Conservation (phyloP, 1,140 invertebrate genomes). For the Phymorhynchus buccinoides region DNA sequence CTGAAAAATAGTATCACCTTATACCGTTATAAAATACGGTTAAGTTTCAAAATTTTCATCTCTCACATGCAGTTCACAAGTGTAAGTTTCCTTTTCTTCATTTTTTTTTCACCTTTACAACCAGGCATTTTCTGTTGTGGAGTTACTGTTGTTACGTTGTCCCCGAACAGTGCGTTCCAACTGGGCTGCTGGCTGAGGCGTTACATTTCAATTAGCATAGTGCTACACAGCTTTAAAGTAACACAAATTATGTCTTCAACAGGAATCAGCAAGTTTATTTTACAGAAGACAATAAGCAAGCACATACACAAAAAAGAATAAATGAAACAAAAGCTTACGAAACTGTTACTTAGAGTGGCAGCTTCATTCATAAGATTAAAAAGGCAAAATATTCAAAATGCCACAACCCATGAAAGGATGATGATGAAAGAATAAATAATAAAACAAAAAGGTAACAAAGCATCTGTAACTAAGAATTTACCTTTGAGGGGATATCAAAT, state of each 20-base stretch:
- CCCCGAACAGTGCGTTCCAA: not conserved
- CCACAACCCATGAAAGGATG: not conserved
- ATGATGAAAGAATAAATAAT: not conserved
- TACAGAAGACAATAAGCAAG: too few relatives aligned
- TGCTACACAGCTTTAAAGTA: not conserved
- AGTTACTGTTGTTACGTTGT: not conserved
- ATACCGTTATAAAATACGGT: too few relatives aligned
- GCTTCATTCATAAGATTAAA: not conserved
- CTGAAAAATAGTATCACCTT: too few relatives aligned
- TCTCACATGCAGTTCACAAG: too few relatives aligned
- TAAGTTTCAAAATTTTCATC: too few relatives aligned
- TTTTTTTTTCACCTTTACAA: too few relatives aligned
- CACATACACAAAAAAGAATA: not conserved
- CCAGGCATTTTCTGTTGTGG: not conserved
- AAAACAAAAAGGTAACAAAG: too few relatives aligned
- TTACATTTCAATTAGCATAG: not conserved
- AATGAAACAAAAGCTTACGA: not conserved
- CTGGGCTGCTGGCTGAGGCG: not conserved
- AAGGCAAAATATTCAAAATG: not conserved
- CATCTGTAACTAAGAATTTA: too few relatives aligned
- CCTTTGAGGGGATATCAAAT: too few relatives aligned
- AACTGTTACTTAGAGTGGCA: not conserved
- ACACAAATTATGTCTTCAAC: too few relatives aligned
- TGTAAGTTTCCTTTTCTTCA: too few relatives aligned
- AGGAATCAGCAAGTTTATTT: too few relatives aligned